Evolutionary conservation across 2,113 vertebrate species (phyloP).

Genomic region (Aphyosemion australe): DNA sequence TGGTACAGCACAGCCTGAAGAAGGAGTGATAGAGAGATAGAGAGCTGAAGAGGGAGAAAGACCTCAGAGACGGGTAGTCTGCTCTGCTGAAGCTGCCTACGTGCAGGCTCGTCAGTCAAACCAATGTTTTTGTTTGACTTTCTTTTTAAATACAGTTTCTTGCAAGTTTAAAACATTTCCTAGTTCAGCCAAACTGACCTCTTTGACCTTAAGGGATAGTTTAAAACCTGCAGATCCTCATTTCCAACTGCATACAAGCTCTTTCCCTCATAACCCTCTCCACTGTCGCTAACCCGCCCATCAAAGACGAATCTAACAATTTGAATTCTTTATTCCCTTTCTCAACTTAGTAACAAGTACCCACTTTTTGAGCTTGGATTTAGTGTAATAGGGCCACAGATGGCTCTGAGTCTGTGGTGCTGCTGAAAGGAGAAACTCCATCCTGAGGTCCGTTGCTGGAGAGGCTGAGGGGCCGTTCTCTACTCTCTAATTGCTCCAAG

Average conservation of each 20-base stretch:
- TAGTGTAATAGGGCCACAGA: slow-evolving; percentile 63
- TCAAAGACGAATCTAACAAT: neutral
- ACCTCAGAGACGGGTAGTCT: slow-evolving; percentile 59
- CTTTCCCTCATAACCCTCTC: neutral
- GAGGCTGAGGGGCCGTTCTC: slow-evolving; percentile 67
- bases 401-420: slow-evolving; percentile 62
- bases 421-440: slow-evolving; percentile 68
- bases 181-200: neutral
- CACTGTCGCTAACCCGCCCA: neutral
- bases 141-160: too few relatives aligned
- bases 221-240: neutral
- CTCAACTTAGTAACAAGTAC: slow-evolving; percentile 48
- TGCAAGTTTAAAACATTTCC: slow-evolving; percentile 1
- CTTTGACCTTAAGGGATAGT: neutral
- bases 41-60: slow-evolving; percentile 38
- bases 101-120: slow-evolving; percentile 16
- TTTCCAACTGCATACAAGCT: slow-evolving; percentile 13
- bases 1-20: slow-evolving; percentile 57
- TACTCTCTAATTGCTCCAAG: slow-evolving; percentile 76
- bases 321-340: slow-evolving; percentile 23
- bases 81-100: slow-evolving; percentile 52
- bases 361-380: slow-evolving; percentile 53
- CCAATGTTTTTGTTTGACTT: too few relatives aligned
- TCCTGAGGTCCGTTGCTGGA: slow-evolving; percentile 60
- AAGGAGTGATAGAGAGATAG: slow-evolving; percentile 24